Evolutionary conservation across 2,888 invertebrate species (phyloP).

Genomic region (Venustoraphidia nigricollis): DNA sequence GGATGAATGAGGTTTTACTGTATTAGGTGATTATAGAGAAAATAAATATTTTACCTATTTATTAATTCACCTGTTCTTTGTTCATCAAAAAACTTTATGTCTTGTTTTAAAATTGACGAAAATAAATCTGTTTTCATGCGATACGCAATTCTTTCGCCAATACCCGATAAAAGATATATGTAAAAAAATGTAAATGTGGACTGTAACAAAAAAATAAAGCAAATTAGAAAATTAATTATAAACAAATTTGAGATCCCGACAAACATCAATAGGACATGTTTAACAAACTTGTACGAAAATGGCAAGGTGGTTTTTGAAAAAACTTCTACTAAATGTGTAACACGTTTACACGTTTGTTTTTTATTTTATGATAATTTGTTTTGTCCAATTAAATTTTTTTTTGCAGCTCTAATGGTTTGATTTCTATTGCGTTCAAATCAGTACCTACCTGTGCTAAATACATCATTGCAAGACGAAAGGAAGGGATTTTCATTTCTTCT

Average conservation of each 20-base stretch:
- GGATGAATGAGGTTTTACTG: too few species aligned
- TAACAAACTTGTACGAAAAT: too few species aligned
- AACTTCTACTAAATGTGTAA: too few species aligned
- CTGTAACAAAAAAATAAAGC: constrained; percentile 30
- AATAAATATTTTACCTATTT: constrained; percentile 46
- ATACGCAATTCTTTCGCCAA: constrained; percentile 78
- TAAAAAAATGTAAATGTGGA: constrained; percentile 79
- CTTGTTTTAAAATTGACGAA: constrained; percentile 66
- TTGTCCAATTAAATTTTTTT: not conserved
- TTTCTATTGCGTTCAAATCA: not conserved
- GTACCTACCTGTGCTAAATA: constrained; percentile 56
- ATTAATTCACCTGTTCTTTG: constrained; percentile 86
- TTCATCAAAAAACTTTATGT: constrained; percentile 80
- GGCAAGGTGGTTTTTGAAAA: not conserved
- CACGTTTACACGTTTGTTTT: too few species aligned
- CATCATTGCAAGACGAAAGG: constrained; percentile 46
- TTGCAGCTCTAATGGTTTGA: not conserved
- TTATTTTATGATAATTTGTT: not conserved
- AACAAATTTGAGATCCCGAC: not conserved
- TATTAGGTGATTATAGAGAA: not conserved
- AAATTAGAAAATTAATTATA: constrained; percentile 1
- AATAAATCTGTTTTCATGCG: constrained; percentile 72
- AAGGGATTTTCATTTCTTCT: constrained; percentile 47
- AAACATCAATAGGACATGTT: constrained; percentile 1
- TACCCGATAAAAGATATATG: constrained; percentile 69